Base-by-base conservation (phyloP, 2,888 invertebrate genomes). In the Lasiommata megera region DNA sequence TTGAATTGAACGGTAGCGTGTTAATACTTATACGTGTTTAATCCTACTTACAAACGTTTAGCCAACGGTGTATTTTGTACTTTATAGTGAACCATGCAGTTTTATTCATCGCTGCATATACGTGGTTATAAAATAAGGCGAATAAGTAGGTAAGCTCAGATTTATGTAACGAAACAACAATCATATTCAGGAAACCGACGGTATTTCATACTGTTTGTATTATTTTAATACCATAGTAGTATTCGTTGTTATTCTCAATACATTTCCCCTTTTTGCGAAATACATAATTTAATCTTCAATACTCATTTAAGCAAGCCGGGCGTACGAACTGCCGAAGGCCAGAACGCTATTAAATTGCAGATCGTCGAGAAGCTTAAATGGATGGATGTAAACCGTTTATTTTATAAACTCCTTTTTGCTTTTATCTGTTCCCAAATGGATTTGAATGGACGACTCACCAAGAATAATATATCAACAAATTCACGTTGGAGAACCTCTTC, bases 211-310 rank as follows among this genome's bases (percentile, higher is more conserved):
- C 14, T 16, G 9, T 7, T 16, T 14, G 3, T 16, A 8, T 16
- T 38, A 6, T 0, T 17, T 8, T 17, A 40, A 40, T 40, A 16
- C 17, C 40, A 8, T 38, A 23, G n/a, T 1, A 28, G 7, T 28
- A 12, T 44, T 23, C 14, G 12, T 6, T 48, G 7, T 41, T 38
- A 38, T 23, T 6, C 18, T 41, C 23, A 9, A 41, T 8, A 82
- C 84, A 75, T 82, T 78, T 74, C 71, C 66, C 69, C 78, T 86
- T 82, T 80, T 71, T 68, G 62, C 67, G 74, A 80, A 79, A 82
- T 84, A 85, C 84, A 86, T 87, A 80, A 83, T 83, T 85, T 82
- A 80, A 83, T 84, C 75, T 84, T 81, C 81, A 82, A 84, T 83
- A 80, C 74, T 80, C 77, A 79, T 80, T 85, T 81, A 80, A 80